These are phyloP conservation scores for Acleris sparsana DNA, from an alignment of 2,888 invertebrate genomes.

Conservation along the genomic window DNA sequence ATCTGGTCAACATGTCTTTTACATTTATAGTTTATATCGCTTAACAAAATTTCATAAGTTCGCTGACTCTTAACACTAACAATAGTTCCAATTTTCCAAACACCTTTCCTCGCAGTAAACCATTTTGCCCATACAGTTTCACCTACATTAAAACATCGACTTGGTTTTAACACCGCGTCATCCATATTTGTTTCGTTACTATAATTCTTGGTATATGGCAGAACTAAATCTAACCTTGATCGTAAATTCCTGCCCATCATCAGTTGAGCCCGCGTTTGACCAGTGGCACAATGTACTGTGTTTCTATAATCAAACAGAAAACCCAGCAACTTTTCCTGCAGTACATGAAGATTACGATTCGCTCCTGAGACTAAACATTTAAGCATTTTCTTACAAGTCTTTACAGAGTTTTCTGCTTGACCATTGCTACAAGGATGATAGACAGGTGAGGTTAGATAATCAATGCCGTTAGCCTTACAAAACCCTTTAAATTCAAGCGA, in stretches of 20 bases:
- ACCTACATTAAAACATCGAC: background rate
- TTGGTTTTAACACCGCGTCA: background rate
- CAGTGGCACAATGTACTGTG: constrained; percentile 9
- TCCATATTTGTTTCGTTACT: no score
- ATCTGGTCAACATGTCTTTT: constrained; percentile 3
- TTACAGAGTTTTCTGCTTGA: constrained; percentile 1
- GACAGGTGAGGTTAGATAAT: background rate
- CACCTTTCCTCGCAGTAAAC: background rate
- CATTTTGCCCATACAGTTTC: background rate
- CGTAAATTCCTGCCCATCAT: no score
- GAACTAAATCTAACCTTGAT: no score
- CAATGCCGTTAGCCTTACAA: background rate
- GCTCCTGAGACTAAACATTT: background rate
- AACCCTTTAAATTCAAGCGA: background rate
- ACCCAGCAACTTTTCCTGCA: background rate
- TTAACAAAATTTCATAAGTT: background rate
- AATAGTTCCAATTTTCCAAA: background rate
- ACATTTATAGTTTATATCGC: background rate
- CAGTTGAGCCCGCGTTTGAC: constrained; percentile 1
- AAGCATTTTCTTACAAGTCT: background rate
- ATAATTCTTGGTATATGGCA: no score
- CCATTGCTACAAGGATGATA: constrained; percentile 3
- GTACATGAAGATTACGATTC: background rate
- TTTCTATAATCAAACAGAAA: constrained; percentile 10
- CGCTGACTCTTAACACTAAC: background rate